Conservation (phyloP, 2,888 invertebrate species). For the Andrena haemorrhoa region DNA sequence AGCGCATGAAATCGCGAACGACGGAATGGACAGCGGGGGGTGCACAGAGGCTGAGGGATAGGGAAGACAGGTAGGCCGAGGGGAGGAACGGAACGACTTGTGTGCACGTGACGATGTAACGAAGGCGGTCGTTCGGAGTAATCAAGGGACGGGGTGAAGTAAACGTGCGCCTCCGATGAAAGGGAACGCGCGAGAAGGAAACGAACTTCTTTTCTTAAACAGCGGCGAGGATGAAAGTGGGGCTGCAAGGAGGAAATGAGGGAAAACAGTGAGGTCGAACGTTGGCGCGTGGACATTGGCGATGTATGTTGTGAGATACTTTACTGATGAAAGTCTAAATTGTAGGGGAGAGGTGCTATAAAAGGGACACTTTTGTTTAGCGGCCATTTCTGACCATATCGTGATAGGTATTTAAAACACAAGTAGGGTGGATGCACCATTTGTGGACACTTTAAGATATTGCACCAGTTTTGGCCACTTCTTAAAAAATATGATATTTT, state of each 20-base stretch:
- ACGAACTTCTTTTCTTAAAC: slow-evolving; percentile 15
- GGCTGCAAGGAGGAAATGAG: slow-evolving; percentile 13
- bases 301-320: too few relatives aligned
- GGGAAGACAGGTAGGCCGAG: slow-evolving; percentile 2
- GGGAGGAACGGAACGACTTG: slow-evolving; percentile 15
- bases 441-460: too few relatives aligned
- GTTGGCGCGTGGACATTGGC: not conserved
- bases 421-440: too few relatives aligned
- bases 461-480: too few relatives aligned
- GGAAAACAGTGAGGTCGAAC: slow-evolving; percentile 6
- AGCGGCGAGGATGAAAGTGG: slow-evolving; percentile 2
- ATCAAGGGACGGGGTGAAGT: slow-evolving; percentile 46
- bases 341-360: too few relatives aligned
- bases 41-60: slow-evolving; percentile 13
- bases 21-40: slow-evolving; percentile 12
- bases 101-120: slow-evolving; percentile 46
- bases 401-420: too few relatives aligned
- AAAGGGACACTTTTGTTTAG: too few relatives aligned
- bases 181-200: slow-evolving; percentile 13
- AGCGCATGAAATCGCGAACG: slow-evolving; percentile 35
- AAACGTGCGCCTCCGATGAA: slow-evolving; percentile 49
- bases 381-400: too few relatives aligned
- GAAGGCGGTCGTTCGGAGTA: slow-evolving; percentile 43
- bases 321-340: too few relatives aligned
- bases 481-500: too few relatives aligned